These are phyloP conservation scores for Seira sanloemensis DNA, from an alignment of 2,888 invertebrate genomes.

Conservation along the genomic window DNA sequence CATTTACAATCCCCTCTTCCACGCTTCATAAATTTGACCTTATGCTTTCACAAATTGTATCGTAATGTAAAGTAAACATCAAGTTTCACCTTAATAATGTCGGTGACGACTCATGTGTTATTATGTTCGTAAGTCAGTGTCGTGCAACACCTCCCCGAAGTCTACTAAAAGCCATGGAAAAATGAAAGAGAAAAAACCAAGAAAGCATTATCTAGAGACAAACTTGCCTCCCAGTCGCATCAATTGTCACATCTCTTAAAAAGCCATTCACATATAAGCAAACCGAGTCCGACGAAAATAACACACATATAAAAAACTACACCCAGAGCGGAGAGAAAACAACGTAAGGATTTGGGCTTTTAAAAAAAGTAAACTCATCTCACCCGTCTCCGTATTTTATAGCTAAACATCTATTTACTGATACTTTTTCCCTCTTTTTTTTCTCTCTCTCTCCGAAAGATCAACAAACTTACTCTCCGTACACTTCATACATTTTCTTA, in stretches of 20 bases:
- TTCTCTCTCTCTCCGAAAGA: no score
- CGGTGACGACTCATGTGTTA: conserved; percentile 29
- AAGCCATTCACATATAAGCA: conserved; percentile 39
- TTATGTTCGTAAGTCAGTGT: conserved; percentile 40
- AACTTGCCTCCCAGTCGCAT: conserved; percentile 53
- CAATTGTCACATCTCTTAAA: conserved; percentile 60
- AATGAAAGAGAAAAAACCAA: conserved; percentile 46
- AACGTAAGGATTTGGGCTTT: background rate
- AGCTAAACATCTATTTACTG: conserved; percentile 30
- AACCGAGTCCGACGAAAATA: background rate
- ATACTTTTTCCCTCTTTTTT: conserved; percentile 32
- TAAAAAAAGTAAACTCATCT: conserved; percentile 38
- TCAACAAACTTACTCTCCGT: conserved; percentile 28
- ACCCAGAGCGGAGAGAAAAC: background rate
- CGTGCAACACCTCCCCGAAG: conserved; percentile 49
- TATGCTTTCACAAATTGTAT: background rate
- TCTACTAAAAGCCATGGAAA: conserved; percentile 33
- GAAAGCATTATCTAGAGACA: conserved; percentile 48
- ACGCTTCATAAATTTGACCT: background rate
- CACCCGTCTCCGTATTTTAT: background rate
- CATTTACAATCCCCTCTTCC: background rate
- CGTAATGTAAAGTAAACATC: background rate
- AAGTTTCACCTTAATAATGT: conserved; percentile 28
- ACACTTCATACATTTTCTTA: background rate
- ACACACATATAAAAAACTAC: background rate